phyloP scores from a whole-genome alignment of 2,888 invertebrate species.

The Euproctis similis region DNA sequence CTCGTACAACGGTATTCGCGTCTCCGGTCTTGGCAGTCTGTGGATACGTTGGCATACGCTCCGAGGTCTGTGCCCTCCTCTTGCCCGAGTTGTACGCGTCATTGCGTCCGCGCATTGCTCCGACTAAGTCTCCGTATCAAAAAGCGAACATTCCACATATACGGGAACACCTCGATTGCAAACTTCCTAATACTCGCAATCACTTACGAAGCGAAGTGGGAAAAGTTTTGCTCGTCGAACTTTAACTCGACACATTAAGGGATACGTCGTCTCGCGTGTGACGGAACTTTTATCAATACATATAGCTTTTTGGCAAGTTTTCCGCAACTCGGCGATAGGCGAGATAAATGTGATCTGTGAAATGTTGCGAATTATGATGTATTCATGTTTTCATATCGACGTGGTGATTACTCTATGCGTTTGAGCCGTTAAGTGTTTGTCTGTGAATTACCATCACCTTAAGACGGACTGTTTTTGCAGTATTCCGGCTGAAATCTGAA shows the following conservation, averaged over 20 bases:
- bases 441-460: slow-evolving; percentile 43
- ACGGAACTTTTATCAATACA: slow-evolving; percentile 40
- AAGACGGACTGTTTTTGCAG: slow-evolving; percentile 23
- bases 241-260: slow-evolving; percentile 33
- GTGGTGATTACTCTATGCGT: slow-evolving; percentile 52
- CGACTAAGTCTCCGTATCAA: background rate
- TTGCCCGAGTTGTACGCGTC: slow-evolving; percentile 34
- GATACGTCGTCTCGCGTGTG: slow-evolving; percentile 27
- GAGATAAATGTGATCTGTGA: slow-evolving; percentile 54
- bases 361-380: slow-evolving; percentile 56
- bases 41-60: slow-evolving; percentile 44
- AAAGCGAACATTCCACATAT: slow-evolving; percentile 18
- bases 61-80: slow-evolving; percentile 65
- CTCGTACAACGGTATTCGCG: slow-evolving; percentile 60
- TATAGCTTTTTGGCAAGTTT: slow-evolving; percentile 38
- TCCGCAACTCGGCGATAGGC: slow-evolving; percentile 30
- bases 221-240: slow-evolving; percentile 17
- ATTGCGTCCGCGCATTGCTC: slow-evolving; percentile 35
- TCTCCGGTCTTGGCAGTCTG: slow-evolving; percentile 45
- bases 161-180: slow-evolving; percentile 16
- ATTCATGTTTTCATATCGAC: slow-evolving; percentile 42
- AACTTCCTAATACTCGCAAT: slow-evolving; percentile 12
- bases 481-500: slow-evolving; percentile 24
- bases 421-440: slow-evolving; percentile 41
- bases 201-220: slow-evolving; percentile 11